These are phyloP conservation scores for Trematomus loennbergii DNA, from an alignment of 2,113 vertebrate genomes.

Conservation along the genomic window DNA sequence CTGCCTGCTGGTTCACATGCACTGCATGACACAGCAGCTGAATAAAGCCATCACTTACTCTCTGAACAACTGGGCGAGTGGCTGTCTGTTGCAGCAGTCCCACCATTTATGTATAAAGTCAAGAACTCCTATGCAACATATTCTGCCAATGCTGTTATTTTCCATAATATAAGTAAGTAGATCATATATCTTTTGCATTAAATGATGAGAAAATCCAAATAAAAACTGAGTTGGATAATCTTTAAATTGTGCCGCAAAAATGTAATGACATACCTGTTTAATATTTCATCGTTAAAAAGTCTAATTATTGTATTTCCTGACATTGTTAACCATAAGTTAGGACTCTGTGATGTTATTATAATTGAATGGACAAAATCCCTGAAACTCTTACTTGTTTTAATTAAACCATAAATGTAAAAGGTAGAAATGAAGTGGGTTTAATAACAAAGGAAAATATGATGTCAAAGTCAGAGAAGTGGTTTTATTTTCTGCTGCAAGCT, in stretches of 20 bases:
- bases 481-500: conserved; percentile 65
- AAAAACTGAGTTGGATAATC: conserved; percentile 17
- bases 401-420: conserved; percentile 69
- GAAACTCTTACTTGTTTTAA: conserved; percentile 61
- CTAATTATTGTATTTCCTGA: conserved; percentile 11
- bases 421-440: conserved; percentile 62
- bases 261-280: conserved; percentile 17
- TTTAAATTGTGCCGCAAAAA: conserved; percentile 9
- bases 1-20: conserved; percentile 79
- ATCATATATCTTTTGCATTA: background rate
- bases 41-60: conserved; percentile 81
- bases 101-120: conserved; percentile 9
- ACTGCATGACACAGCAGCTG: conserved; percentile 75
- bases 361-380: conserved; percentile 39
- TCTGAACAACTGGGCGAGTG: conserved; percentile 73
- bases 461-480: conserved; percentile 72
- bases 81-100: conserved; percentile 61
- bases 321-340: conserved; percentile 15
- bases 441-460: conserved; percentile 77
- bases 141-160: conserved; percentile 26
- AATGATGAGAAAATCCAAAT: background rate
- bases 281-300: conserved; percentile 37
- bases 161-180: conserved; percentile 12
- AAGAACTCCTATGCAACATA: conserved; percentile 11
- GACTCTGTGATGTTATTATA: conserved; percentile 46